Percentiles rank a stretch among this genome's conserved stretches.
These are phyloP conservation scores for Melanchra persicariae DNA, from an alignment of 2,888 invertebrate species.

Conservation along the genomic window DNA sequence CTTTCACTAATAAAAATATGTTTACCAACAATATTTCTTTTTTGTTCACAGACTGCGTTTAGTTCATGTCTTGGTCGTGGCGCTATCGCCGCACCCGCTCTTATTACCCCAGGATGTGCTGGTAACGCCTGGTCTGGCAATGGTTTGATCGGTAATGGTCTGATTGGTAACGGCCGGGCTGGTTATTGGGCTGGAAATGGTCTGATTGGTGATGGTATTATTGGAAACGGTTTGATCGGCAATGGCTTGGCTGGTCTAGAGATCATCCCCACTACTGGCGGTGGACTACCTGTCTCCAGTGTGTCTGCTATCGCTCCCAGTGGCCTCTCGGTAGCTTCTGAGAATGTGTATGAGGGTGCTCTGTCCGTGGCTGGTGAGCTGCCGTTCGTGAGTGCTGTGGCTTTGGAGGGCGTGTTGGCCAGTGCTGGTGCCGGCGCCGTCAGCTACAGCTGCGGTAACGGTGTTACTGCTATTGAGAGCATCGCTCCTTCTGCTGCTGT, in stretches of 20 bases:
- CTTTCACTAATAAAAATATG: background rate
- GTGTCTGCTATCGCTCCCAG: constrained; percentile 21
- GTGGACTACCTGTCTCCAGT: constrained; percentile 53
- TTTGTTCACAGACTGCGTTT: constrained; percentile 6
- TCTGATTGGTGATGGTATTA: constrained; percentile 9
- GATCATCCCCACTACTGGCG: constrained; percentile 52
- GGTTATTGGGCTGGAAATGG: constrained; percentile 9
- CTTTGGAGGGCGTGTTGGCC: too few relatives aligned
- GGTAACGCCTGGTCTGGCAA: too few relatives aligned
- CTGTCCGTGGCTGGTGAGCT: too few relatives aligned
- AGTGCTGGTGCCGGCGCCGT: too few relatives aligned
- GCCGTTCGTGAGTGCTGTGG: too few relatives aligned
- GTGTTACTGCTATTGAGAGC: too few relatives aligned
- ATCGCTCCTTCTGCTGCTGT: too few relatives aligned
- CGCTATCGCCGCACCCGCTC: background rate
- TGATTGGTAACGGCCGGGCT: background rate
- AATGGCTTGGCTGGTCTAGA: constrained; percentile 26
- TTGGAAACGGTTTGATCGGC: constrained; percentile 11
- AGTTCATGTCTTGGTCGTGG: constrained; percentile 6
- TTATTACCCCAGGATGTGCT: constrained; percentile 10
- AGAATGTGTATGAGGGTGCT: too few relatives aligned
- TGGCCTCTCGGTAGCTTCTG: too few relatives aligned
- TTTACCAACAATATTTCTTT: background rate
- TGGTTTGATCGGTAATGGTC: too few relatives aligned
- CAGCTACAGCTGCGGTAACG: too few relatives aligned